Percentiles rank a stretch among this genome's conserved stretches.
phyloP scores from a whole-genome alignment of 2,797 vertebrate species.

The Myripristis jacobus region DNA sequence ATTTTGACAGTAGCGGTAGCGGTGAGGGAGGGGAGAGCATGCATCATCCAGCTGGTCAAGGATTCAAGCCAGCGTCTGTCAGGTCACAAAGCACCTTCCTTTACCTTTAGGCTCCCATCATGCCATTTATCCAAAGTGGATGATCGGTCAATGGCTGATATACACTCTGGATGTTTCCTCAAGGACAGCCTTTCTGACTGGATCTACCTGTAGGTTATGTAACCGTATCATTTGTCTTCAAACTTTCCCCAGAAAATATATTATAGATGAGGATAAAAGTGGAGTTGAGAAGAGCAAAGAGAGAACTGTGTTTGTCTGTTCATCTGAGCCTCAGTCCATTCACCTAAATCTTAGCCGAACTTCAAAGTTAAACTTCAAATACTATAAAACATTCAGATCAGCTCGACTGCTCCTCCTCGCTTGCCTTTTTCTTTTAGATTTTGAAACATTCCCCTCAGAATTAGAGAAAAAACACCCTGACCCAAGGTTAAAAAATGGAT shows the following conservation, averaged over 20 bases:
- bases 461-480: slow-evolving; percentile 24
- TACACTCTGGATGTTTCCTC: too few relatives aligned
- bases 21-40: neutral
- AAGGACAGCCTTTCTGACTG: neutral
- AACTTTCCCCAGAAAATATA: neutral
- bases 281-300: neutral
- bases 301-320: neutral
- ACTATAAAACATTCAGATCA: neutral
- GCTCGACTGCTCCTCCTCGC: neutral
- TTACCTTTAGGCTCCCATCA: neutral
- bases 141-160: neutral
- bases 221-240: neutral
- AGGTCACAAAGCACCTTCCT: neutral
- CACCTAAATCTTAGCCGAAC: neutral
- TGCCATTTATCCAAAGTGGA: neutral
- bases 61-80: neutral
- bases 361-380: neutral
- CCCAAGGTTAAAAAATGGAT: slow-evolving; percentile 34
- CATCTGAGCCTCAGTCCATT: neutral
- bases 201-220: neutral
- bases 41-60: neutral
- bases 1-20: neutral
- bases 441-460: neutral
- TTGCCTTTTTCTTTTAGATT: too few relatives aligned
- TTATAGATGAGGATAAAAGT: neutral